These are phyloP conservation scores for Cyprinella venusta DNA, from an alignment of 2,797 vertebrate genomes.

Conservation along the genomic window DNA sequence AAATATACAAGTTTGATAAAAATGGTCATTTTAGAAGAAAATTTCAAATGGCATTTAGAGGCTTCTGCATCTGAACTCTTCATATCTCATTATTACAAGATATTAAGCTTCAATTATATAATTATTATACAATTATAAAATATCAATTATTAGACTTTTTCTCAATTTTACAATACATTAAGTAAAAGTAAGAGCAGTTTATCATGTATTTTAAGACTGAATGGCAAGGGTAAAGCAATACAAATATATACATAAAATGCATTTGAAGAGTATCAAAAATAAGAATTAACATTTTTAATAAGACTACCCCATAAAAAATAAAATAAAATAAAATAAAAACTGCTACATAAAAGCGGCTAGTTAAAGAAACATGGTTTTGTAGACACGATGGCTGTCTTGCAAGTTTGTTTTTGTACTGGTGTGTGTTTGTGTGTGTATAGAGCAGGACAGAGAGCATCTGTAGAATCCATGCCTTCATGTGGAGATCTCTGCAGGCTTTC, in stretches of 20 bases:
- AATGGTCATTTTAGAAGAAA: too few species aligned
- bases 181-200: background rate
- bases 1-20: too few species aligned
- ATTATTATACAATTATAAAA: too few species aligned
- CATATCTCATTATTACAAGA: background rate
- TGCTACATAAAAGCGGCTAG: background rate
- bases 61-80: too few species aligned
- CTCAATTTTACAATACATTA: background rate
- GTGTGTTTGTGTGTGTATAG: background rate
- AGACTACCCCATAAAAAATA: background rate
- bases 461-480: slow-evolving; percentile 16
- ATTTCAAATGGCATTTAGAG: too few species aligned
- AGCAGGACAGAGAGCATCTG: slow-evolving; percentile 29
- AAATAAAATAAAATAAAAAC: too few species aligned
- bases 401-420: slow-evolving; percentile 10
- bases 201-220: background rate
- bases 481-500: slow-evolving; percentile 31
- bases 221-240: background rate
- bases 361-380: background rate
- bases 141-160: background rate
- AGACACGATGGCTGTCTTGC: background rate
- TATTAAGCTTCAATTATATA: background rate
- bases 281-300: background rate
- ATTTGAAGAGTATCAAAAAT: background rate
- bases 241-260: background rate